Evolutionary conservation across 2,113 vertebrate species (phyloP), one percentile per base, ranked within the genome.

Genomic region (Vidua macroura): DNA sequence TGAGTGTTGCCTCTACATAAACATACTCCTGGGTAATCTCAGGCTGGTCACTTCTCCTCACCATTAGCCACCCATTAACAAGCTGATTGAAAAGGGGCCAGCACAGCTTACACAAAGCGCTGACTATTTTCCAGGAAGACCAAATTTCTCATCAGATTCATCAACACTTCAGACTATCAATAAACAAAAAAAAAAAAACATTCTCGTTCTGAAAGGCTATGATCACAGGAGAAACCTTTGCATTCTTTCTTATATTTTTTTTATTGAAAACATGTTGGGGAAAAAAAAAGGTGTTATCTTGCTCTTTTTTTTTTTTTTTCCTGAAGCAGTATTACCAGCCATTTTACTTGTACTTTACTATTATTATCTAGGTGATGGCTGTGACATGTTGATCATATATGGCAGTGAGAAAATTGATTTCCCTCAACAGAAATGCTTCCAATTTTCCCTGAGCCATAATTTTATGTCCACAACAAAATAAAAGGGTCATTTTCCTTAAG

Each of bases 401-500:
- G 97, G 98, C 98, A 99, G 98, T 98, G 98, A 99, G 99, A 99
- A 99, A 99, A 99, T 99, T 99, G 99, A 99, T 99, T 99, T 99
- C 98, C 97, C 97, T 98, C 98, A 98, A 97, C 98, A 98, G 98
- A 99, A 99, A 99, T 98, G 98, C 98, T 98, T 98, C 98, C 99
- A 99, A 99, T 99, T 99, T 99, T 99, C 98, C 97, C 98, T 97
- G 98, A 98, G 98, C 99, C 99, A 98, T 99, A 99, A 99, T 99
- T 99, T 99, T 98, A 99, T 98, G 98, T 98, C 98, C 98, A 98
- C 99, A 98, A 99, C 98, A 99, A 99, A 99, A 99, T 99, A 99
- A 99, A 99, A 99, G 99, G 98, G 98, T 99, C 98, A 99, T 99
- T 99, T 99, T 98, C 98, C 98, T 97, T 97, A 97, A 98, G 98